phyloP scores from a whole-genome alignment of 2,888 invertebrate species.

The Auanema freiburgensis region DNA sequence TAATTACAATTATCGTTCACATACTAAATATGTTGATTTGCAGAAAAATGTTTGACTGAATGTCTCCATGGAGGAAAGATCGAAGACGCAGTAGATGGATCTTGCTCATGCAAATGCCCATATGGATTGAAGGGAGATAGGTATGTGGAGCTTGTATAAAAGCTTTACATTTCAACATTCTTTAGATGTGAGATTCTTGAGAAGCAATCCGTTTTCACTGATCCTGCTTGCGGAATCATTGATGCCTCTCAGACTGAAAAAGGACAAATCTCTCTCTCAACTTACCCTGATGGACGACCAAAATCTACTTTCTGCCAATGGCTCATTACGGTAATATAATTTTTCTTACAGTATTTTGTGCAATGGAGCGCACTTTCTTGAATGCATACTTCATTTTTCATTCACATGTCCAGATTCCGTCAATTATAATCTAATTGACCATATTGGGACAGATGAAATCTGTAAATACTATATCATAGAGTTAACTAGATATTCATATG shows the following conservation, averaged over 20 bases:
- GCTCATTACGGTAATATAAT: conserved; percentile 33
- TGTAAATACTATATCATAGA: no score
- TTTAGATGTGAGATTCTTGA: conserved; percentile 31
- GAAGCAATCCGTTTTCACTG: conserved; percentile 29
- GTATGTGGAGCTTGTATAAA: not conserved
- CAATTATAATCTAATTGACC: not conserved
- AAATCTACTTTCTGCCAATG: conserved; percentile 50
- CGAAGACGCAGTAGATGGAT: conserved; percentile 2
- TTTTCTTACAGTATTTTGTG: no score
- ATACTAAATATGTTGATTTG: conserved; percentile 18
- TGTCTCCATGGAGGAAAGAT: conserved; percentile 38
- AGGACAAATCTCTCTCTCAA: conserved; percentile 24
- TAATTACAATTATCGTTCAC: not conserved
- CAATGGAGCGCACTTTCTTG: no score
- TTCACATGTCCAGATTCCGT: not conserved
- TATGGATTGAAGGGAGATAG: conserved; percentile 42
- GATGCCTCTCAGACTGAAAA: conserved; percentile 18
- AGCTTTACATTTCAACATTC: no score
- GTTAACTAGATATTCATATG: no score
- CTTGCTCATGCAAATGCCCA: conserved; percentile 39
- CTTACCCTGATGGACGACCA: conserved; percentile 27
- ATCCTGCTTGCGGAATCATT: conserved; percentile 35
- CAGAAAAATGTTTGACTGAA: conserved; percentile 40
- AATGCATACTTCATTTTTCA: not conserved
- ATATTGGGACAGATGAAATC: no score